Conservation (phyloP, 2,888 invertebrate genomes). For the Xestobium rufovillosum region DNA sequence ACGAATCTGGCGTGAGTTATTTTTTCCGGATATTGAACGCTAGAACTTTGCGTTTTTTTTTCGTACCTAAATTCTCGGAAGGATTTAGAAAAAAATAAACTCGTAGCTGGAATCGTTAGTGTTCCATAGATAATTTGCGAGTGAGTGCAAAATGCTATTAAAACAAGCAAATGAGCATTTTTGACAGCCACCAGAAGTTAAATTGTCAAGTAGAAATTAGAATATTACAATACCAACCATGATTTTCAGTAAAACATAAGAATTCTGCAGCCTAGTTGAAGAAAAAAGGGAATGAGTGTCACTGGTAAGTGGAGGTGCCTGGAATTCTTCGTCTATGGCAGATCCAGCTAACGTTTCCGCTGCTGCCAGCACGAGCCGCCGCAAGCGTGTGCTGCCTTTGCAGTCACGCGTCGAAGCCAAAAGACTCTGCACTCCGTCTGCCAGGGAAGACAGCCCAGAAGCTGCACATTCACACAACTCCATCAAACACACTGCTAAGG, state of each 20-base stretch:
- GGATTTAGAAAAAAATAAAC: no score
- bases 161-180: no score
- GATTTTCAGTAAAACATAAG: slow-evolving; percentile 32
- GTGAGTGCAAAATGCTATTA: no score
- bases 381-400: slow-evolving; percentile 48
- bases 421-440: slow-evolving; percentile 50
- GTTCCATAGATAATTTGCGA: no score
- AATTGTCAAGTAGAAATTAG: slow-evolving; percentile 20
- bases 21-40: no score
- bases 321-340: slow-evolving; percentile 85
- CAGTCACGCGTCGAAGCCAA: slow-evolving; percentile 53
- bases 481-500: slow-evolving; percentile 12
- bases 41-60: no score
- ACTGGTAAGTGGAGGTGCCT: slow-evolving; percentile 55
- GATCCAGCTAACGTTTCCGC: slow-evolving; percentile 74
- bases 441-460: slow-evolving; percentile 38
- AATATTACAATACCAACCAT: slow-evolving; percentile 11
- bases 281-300: slow-evolving; percentile 44
- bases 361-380: slow-evolving; percentile 50
- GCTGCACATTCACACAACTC: slow-evolving; percentile 7
- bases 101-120: no score
- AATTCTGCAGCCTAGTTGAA: slow-evolving; percentile 33
- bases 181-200: no score
- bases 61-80: no score
- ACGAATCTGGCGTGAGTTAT: no score